phyloP scores from a whole-genome alignment of 2,797 vertebrate species.

The Dendrocincla fuliginosa region DNA sequence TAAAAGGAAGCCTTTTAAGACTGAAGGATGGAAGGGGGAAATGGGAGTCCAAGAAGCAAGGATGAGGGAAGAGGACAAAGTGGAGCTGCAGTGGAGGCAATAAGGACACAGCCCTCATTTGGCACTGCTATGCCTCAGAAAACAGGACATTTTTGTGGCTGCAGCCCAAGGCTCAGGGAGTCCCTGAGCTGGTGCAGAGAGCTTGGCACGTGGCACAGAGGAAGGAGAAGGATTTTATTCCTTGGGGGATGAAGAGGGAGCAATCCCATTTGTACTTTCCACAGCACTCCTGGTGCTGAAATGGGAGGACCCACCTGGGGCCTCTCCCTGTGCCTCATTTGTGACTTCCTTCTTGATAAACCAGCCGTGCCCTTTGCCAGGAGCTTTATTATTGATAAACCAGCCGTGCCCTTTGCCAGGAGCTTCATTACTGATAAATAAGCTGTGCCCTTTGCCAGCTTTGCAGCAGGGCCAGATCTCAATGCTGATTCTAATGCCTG shows the following conservation, averaged over 20 bases:
- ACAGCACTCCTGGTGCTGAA: not conserved
- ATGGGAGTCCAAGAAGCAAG: not conserved
- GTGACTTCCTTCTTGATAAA: not conserved
- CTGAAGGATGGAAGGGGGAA: not conserved
- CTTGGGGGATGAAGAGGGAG: not conserved
- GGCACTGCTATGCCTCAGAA: not conserved
- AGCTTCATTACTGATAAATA: not conserved
- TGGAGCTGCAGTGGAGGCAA: not conserved
- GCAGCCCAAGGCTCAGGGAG: not conserved
- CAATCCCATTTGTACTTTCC: not conserved
- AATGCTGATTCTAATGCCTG: not conserved
- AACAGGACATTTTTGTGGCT: not conserved
- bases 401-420: not conserved
- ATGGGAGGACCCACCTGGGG: rapidly evolving
- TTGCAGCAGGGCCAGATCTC: not conserved
- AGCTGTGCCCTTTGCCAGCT: not conserved
- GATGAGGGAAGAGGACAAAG: not conserved
- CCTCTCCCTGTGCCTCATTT: not conserved
- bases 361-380: not conserved
- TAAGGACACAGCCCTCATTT: not conserved
- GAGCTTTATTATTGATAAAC: not conserved
- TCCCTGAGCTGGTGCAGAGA: not conserved
- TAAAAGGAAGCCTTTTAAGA: not conserved
- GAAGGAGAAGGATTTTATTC: not conserved
- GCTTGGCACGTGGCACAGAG: not conserved